Evolutionary conservation across 2,113 vertebrate species (phyloP).

Genomic region (Orcinus orca): DNA sequence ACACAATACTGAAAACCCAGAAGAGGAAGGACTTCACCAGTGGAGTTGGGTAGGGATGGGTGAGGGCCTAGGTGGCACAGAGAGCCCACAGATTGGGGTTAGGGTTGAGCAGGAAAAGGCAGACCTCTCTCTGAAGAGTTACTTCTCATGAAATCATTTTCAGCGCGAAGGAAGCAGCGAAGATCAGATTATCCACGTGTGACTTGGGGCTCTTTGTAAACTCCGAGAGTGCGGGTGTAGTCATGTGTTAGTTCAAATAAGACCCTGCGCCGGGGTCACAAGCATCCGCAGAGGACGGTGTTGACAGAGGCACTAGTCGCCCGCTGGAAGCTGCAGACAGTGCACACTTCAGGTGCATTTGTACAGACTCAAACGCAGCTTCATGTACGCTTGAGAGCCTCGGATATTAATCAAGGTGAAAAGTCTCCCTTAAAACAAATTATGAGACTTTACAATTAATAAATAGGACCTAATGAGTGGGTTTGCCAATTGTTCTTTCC

Average conservation of each 20-base stretch:
- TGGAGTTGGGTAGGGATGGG: neutral
- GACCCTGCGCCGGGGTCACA: neutral
- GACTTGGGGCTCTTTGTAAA: neutral
- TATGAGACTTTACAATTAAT: neutral
- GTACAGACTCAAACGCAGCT: neutral
- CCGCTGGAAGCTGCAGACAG: neutral
- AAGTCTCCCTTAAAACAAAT: constrained; percentile 27
- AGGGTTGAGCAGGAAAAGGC: neutral
- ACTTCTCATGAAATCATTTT: constrained; percentile 8
- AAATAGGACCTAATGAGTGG: constrained; percentile 18
- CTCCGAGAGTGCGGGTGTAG: neutral
- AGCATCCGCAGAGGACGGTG: neutral
- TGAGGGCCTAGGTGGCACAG: neutral
- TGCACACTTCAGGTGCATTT: neutral
- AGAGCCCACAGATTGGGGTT: neutral
- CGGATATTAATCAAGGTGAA: neutral
- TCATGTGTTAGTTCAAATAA: neutral
- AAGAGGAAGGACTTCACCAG: neutral
- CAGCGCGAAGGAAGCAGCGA: neutral
- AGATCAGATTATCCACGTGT: neutral
- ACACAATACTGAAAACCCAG: neutral
- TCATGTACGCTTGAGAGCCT: neutral
- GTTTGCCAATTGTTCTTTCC: neutral
- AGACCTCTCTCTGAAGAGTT: neutral
- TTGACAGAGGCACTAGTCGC: neutral